Base-by-base conservation (phyloP, 1,140 invertebrate species). In the Saccostrea cuccullata region DNA sequence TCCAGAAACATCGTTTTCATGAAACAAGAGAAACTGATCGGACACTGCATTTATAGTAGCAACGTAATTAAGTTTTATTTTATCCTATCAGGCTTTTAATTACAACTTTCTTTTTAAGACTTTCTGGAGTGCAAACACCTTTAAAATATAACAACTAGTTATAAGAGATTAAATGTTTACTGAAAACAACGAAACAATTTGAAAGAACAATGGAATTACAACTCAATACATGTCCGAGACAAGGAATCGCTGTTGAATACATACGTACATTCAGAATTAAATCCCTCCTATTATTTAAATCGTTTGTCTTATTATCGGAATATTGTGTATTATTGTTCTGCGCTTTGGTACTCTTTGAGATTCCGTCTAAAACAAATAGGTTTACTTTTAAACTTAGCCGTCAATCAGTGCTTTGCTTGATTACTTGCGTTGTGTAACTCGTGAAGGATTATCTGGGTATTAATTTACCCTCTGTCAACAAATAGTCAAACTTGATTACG, bases 391-490 rank as follows among this genome's bases (percentile, higher is more conserved):
- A 77, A 77, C 70, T 36, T 15, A 30, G 30, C 26, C 23, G 70
- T 77, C 70, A 77, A 77, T 77, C 30, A 77, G 15, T 77, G 70
- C 70, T 11, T 77, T 26, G 70, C 70, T 77, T 77, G 70, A 77
- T 77, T 36, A 26, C 70, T 30, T 11, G 23, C 26, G 23, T 77
- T 77, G 70, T 77, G 70, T 77, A 77, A 26, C 30, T 36, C 70
- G 23, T 77, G 70, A 77, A 77, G 36, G 70, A 77, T 77, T 77
- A 77, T 77, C 30, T 77, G 26, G 70, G 70, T 77, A 77, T 77
- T 77, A 77, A 77, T 77, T 77, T 77, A 77, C 70, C 23, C 26
- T 77, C 70, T 77, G 70, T 77, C 70, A 77, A 77, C 70, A 26
- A 77, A 30, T 30, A 26, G 67, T 30, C 26, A 73, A 13, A 30